These are phyloP conservation scores for Teleiodes luculella DNA, from an alignment of 2,888 invertebrate genomes.

Conservation along the genomic window DNA sequence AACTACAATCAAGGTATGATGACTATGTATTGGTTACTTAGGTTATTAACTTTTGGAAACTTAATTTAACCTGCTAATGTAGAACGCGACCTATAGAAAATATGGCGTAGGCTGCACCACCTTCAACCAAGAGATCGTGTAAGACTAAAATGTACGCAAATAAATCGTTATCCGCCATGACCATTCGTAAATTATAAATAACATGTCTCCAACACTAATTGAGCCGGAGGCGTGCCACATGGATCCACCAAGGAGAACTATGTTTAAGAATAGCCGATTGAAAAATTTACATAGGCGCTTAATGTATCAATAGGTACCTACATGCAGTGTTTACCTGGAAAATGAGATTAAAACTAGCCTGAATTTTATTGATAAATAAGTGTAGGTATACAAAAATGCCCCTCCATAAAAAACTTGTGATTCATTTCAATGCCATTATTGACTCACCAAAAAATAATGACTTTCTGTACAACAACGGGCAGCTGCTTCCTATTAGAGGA, in stretches of 20 bases:
- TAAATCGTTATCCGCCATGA: slow-evolving; percentile 46
- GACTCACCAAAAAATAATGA: slow-evolving; percentile 24
- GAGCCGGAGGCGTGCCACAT: slow-evolving; percentile 38
- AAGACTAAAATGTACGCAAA: slow-evolving; percentile 40
- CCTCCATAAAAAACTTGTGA: background rate
- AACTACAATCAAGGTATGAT: too few relatives aligned
- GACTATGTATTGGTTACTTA: too few relatives aligned
- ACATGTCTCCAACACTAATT: slow-evolving; percentile 37
- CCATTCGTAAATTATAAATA: slow-evolving; percentile 35
- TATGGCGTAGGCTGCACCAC: slow-evolving; percentile 42
- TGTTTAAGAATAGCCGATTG: background rate
- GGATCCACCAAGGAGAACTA: slow-evolving; percentile 35
- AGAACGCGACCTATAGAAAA: slow-evolving; percentile 37
- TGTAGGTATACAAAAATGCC: background rate
- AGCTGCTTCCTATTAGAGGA: background rate
- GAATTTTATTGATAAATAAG: background rate
- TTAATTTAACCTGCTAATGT: too few relatives aligned
- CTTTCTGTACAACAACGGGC: slow-evolving; percentile 11
- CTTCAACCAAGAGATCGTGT: slow-evolving; percentile 36
- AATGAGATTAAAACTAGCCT: too few relatives aligned
- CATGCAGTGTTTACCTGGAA: too few relatives aligned
- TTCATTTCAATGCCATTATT: slow-evolving; percentile 29
- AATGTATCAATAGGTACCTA: too few relatives aligned
- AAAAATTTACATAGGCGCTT: too few relatives aligned
- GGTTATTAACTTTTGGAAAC: too few relatives aligned